Base-by-base conservation (phyloP, 2,888 invertebrate genomes). In the Leucophora obtusa region DNA sequence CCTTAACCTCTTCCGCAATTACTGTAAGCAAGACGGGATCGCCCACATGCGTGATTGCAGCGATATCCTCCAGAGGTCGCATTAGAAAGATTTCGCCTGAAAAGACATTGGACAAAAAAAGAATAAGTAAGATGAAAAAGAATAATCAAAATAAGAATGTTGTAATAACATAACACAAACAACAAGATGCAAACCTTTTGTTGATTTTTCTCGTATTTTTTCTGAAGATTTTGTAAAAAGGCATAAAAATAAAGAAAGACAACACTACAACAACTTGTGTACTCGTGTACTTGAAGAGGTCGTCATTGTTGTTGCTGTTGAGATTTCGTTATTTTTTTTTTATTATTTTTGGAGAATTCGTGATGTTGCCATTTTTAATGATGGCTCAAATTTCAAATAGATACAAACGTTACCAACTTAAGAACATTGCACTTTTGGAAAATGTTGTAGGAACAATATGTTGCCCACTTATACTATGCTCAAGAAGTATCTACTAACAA, bases 21-120 rank as follows among this genome's bases (percentile, higher is more conserved):
- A 97, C 94, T 1, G 95, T 96, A 81, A 97, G 92, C 62, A 96
- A 92, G 72, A 97, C 94, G 2, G 97, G 96, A 72, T 96, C 94
- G 65, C 95, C 95, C n/a, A 94, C 93, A 86, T 95, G 94, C 15
- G 95, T 94, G 85, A 96, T 95, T 71, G 95, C 93, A 70, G 94
- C 93, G 83, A 97, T 93, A 86, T 96, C 95, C 84, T 94, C 93
- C 35, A 97, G 91, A 0, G 96, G 95, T 83, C 94, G 92, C 83
- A 94, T 92, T 83, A 95, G 89, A 83, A 92, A 92, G 82, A 95
- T 92, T 91, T 94, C 94, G 77, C 95, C 95, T 95, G 88, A 54
- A 91, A 90, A 73, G 70, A 85, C 54, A 71, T 69, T 35, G 10
- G 18, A 70, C 51, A 54, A 35, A 51, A 7, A 21, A 43, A 63